Evolutionary conservation across 2,888 invertebrate species (phyloP).

Genomic region (Synergus itoensis): DNA sequence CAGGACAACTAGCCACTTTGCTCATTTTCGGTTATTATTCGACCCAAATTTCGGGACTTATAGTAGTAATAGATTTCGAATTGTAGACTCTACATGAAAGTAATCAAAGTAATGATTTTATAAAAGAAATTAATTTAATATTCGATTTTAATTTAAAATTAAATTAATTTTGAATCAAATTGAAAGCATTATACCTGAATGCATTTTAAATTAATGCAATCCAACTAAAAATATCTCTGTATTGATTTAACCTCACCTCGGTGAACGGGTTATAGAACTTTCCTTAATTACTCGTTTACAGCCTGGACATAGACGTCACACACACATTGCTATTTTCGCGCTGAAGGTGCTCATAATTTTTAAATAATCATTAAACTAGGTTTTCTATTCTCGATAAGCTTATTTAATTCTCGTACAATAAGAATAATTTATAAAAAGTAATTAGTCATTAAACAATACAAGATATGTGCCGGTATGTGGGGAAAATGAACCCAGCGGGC

Average conservation of each 20-base stretch:
- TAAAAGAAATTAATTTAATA: background rate
- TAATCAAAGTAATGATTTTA: too few relatives aligned
- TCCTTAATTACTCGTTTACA: slow-evolving; percentile 22
- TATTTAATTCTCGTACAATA: too few relatives aligned
- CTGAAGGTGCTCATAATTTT: slow-evolving; percentile 4
- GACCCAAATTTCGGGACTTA: too few relatives aligned
- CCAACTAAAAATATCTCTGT: slow-evolving; percentile 27
- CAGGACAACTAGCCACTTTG: too few relatives aligned
- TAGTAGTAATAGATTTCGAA: too few relatives aligned
- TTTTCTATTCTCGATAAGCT: background rate
- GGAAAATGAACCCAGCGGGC: too few relatives aligned
- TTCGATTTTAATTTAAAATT: background rate
- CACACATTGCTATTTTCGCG: background rate
- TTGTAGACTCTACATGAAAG: too few relatives aligned
- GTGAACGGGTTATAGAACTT: slow-evolving; percentile 29
- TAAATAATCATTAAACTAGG: background rate
- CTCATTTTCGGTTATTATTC: too few relatives aligned
- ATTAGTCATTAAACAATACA: too few relatives aligned
- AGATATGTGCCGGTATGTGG: too few relatives aligned
- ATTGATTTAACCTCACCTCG: slow-evolving; percentile 36
- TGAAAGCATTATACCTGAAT: background rate
- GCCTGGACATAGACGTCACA: background rate
- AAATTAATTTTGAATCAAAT: background rate
- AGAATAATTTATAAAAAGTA: too few relatives aligned
- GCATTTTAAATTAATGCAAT: slow-evolving; percentile 4